Base-by-base conservation (phyloP, 2,888 invertebrate genomes). In the Mactromeris polynyma region DNA sequence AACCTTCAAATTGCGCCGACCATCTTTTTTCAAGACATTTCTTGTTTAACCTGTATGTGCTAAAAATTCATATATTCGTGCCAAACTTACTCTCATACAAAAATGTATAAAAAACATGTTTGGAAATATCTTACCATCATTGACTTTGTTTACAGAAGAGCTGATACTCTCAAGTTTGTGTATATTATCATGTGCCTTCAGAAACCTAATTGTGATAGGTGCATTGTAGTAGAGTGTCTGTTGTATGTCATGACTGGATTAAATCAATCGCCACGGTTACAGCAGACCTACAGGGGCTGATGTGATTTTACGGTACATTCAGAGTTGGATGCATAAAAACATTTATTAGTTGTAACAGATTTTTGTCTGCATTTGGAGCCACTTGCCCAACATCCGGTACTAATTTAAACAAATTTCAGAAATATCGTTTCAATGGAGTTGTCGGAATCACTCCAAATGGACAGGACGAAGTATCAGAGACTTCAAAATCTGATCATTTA, bases 191-290 rank as follows among this genome's bases (percentile, higher is more conserved):
- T 73, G 73, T 73, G 73, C 73, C 73, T 73, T 73, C 36, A 73
- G 73, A 17, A 73, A 19, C 73, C 73, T 73, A 73, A 73, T 73
- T 19, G 1, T 73, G 73, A 73, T 73, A 73, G 73, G 73, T 73
- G 73, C 36, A 36, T 73, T 73, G 36, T 73, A 64, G n/a, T n/a
- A n/a, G 58, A n/a, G 26, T 26, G 26, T 26, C 58, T 64, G 58
- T n/a, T 64, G 26, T 64, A 64, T 26, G 26, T 64, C 58, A 64
- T n/a, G n/a, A 0, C 0, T 64, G n/a, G n/a, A 64, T 9, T 64
- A 26, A 2, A 64, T 64, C 58, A 64, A n/a, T 64, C 6, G 6
- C 58, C 58, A 26, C 26, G 4, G 58, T 26, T 64, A 26, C 26
- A n/a, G n/a, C n/a, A 64, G 58, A 64, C 26, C 58, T 64, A 26